Base-by-base conservation (phyloP, 2,113 vertebrate genomes). In the Gasterosteus aculeatus region DNA sequence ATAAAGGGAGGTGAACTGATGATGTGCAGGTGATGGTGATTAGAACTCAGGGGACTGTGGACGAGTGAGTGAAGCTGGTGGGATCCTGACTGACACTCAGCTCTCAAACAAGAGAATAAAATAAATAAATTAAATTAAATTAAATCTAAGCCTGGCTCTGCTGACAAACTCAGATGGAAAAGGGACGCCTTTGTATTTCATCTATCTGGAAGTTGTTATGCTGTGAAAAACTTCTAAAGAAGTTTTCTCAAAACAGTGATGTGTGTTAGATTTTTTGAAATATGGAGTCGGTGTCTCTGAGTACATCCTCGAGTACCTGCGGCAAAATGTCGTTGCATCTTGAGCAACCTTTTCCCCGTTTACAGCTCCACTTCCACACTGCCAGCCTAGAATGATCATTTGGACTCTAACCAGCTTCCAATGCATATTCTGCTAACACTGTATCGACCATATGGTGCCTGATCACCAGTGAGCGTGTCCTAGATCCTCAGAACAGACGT, bases 351-450 rank as follows among this genome's bases (percentile, higher is more conserved):
- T 87, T 82, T 64, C 29, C 57, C 67, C 46, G 57, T 82, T 88
- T 82, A 60, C 60, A 64, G 64, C 70, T 70, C 35, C 38, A 59
- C 63, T 80, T 81, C 56, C 38, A 81, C 72, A 83, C 59, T 49
- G 49, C 51, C 44, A 65, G 63, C 60, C 7, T 0, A 12, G 29
- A 47, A 80, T 69, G 56, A 57, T 31, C 35, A 41, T 72, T 62
- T 60, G 62, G 71, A 80, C 71, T 53, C 80, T 10, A 65, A 75
- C 79, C 66, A 72, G 83, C 85, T 85, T 3, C 74, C 72, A 61
- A 47, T 69, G 83, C 80, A 85, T 73, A 73, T 38, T 7, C 63
- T 70, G 80, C 86, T 78, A 73, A 82, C 82, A 79, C 81, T 10
- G 47, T 39, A 46, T 33, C 35, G 51, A 19, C 57, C 71, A 29